Evolutionary conservation across 2,888 invertebrate genomes (phyloP), one percentile per base, ranked within the genome.

Genomic region (Sialis fuliginosa): DNA sequence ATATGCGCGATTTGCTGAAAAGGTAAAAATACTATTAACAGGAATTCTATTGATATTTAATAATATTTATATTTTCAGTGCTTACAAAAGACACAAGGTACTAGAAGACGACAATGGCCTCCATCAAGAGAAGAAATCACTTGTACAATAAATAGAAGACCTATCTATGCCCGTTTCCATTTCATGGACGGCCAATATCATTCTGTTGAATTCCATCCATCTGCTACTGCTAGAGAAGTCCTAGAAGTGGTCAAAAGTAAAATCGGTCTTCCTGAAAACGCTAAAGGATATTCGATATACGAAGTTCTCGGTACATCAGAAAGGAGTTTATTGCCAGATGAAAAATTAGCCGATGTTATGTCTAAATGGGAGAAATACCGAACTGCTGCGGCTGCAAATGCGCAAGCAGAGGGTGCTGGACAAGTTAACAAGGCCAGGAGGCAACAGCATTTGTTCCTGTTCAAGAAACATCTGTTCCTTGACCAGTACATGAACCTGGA

Each of bases 121-220:
- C 93, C 93, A 2, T 91, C 91, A 2, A 75, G 84, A 46, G 90
- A 91, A 60, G 95, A 95, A 67, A 85, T 95, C 50, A 73, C 90
- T 55, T 93, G 91, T 60, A 91, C 93, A 6, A 88, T 89, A 39
- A 90, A 91, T 57, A 74, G 93, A 42, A 72, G 92, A 44, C 89
- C 89, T 1, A 83, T 93, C 54, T 91, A 92, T 62, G 88, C 91
- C 4, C 77, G 90, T 42, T 89, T 95, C 59, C 78, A 90, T 62
- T 81, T 95, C 58, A 81, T 93, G 76, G 93, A 93, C 62, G 92
- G 92, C 1, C 91, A 92, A 60, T 92, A 91, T 61, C 88, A 93
- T 63, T 88, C 91, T 0, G 80, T 95, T 1, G 93, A 93, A 66
- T 95, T 95, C 67, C 90, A 93, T 59, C 90, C 93, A 0, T 90